Base-by-base conservation (phyloP, 2,797 vertebrate genomes). In the Eleutherodactylus coqui region DNA sequence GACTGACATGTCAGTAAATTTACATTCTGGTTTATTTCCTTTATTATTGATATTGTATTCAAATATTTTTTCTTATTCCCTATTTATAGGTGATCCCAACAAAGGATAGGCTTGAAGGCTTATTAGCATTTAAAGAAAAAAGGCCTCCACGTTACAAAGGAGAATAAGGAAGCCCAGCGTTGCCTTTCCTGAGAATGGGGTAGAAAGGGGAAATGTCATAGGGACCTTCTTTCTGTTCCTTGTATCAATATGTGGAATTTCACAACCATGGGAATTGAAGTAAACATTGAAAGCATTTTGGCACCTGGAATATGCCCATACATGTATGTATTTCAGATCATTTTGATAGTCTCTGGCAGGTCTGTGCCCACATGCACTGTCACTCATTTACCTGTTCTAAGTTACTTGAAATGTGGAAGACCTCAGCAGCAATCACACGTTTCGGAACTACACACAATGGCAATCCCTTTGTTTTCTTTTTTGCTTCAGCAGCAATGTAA, bases 51-150 rank as follows among this genome's bases (percentile, higher is more conserved):
- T 7, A 58, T 55, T n/a, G 3, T n/a, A 13, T n/a, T 27, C n/a
- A 27, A 2, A 11, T 60, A 34, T 64, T 58, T n/a, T 19, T 77
- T 60, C 16, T 41, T 60, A 6, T 58, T 0, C n/a, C 47, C 19
- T 82, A 11, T 89, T 60, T 79, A 94, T 90, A 99, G 98, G 97
- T 97, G 89, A 98, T 99, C 85, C 96, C 97, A 81, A 99, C 98
- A 8, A 98, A 99, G 92, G 98, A 99, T 92, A 96, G 98, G 79
- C 89, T 98, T 89, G 98, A 99, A 94, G 98, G 98, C 89, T 94
- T 99, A 91, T 91, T 96, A 89, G 97, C 98, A 0, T 99, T 99
- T 94, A 99, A 96, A 92, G 98, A 99, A 92, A 99, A 99, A 91
- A 94, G 98, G 85, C 91, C 93, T 79, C 97, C 98, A 89, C 93